Evolutionary conservation across 2,797 vertebrate species (phyloP), one percentile per base, ranked within the genome.

Genomic region (Neomorphus geoffroyi): DNA sequence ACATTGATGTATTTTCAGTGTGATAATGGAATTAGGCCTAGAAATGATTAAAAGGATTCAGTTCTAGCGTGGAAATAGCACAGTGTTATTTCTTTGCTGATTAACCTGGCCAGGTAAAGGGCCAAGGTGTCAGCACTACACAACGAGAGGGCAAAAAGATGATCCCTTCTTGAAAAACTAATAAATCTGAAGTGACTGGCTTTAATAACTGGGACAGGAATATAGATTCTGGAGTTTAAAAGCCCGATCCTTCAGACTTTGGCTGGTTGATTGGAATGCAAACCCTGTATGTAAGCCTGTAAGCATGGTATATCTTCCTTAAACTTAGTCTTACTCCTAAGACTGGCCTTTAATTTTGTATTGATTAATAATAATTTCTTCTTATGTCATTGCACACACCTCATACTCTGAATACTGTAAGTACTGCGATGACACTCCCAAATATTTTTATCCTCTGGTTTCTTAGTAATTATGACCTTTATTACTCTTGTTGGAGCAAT

Each of bases 401-500:
- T 41, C 50, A 11, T 2, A 18, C 17, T 58, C 66, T 27, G 39
- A 61, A 53, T n/a, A 43, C 43, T 72, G 15, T 27, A 39, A 54
- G 51, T 21, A 45, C 54, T 32, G 39, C 26, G 53, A 60, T 39
- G 69, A 69, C 72, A 75, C 46, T 81, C 80, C 66, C 75, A 67
- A 81, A 77, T 62, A 71, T 14, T 93, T 94, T 78, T 66, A 87
- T 89, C 66, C 64, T 69, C 54, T 33, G 23, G 6, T 91, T 92
- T 48, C 84, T 84, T 72, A 81, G 69, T 84, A 83, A 79, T 79
- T 13, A 53, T 37, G 51, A 69, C 64, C 70, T 80, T 61, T 83
- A 46, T 78, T 91, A 79, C 51, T 81, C 78, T 70, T 50, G 43
- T 86, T 80, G 70, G 46, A 75, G 77, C 62, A 79, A 84, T 96